Evolutionary conservation across 2,888 invertebrate species (phyloP).

Genomic region (Lucinisca nassula): DNA sequence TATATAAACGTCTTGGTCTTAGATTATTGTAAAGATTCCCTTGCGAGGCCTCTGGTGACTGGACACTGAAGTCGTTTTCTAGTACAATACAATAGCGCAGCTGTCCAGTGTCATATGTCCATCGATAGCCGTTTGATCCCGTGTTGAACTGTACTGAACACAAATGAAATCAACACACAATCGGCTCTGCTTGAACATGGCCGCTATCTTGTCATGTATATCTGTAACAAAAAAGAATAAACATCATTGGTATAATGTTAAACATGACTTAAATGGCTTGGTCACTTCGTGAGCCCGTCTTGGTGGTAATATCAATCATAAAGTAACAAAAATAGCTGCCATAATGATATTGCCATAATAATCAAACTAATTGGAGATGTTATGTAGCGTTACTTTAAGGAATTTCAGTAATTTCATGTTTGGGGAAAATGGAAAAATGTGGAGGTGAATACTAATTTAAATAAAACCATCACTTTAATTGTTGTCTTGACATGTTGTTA

Average conservation of each 20-base stretch:
- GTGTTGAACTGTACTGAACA: neutral
- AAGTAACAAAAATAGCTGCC: neutral
- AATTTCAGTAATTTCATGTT: neutral
- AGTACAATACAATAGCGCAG: neutral
- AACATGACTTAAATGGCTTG: conserved; percentile 10
- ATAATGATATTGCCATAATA: neutral
- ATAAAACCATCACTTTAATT: neutral
- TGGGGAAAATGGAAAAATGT: neutral
- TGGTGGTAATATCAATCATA: neutral
- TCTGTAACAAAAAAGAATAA: neutral
- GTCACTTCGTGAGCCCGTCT: neutral
- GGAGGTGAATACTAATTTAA: neutral
- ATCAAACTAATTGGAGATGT: neutral
- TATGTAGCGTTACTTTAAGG: neutral
- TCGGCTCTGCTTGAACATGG: neutral
- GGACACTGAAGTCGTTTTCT: neutral
- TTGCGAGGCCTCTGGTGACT: neutral
- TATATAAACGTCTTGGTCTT: too few relatives aligned
- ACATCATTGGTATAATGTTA: neutral
- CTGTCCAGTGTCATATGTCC: neutral
- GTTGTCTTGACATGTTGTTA: too few relatives aligned
- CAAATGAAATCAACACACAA: neutral
- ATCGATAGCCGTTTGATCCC: neutral
- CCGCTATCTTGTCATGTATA: neutral
- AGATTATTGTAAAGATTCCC: too few relatives aligned